These are phyloP conservation scores for Lichenostomus cassidix DNA, from an alignment of 2,113 vertebrate genomes.

Conservation along the genomic window DNA sequence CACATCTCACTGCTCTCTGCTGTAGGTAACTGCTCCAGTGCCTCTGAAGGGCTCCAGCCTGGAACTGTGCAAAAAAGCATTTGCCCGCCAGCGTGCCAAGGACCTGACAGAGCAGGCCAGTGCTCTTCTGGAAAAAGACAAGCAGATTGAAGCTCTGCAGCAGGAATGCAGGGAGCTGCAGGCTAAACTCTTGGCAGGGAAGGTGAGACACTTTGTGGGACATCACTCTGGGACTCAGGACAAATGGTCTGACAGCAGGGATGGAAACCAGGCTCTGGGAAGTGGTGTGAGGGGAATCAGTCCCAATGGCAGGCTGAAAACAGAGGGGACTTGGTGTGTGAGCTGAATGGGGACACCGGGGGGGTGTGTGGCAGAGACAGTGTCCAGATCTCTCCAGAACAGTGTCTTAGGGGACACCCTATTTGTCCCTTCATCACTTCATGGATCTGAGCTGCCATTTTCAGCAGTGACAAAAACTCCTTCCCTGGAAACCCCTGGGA, in stretches of 20 bases:
- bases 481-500: background rate
- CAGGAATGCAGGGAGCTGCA: constrained; percentile 88
- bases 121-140: constrained; percentile 90
- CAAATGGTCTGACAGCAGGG: background rate
- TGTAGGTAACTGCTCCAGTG: constrained; percentile 85
- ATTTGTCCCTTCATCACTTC: background rate
- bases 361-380: background rate
- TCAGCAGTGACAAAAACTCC: background rate
- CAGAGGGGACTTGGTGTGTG: background rate
- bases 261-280: background rate
- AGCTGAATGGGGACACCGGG: background rate
- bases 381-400: background rate
- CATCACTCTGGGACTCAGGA: background rate
- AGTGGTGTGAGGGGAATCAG: background rate
- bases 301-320: background rate
- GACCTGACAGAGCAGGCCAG: constrained; percentile 93
- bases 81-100: constrained; percentile 88
- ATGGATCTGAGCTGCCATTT: background rate
- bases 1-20: background rate
- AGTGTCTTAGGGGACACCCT: background rate
- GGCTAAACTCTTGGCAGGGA: constrained; percentile 77
- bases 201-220: constrained; percentile 74
- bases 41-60: constrained; percentile 80
- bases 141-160: constrained; percentile 90
- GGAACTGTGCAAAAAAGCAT: constrained; percentile 89